A percentile compares a stretch with the other conserved stretches of the same genome.
Evolutionary conservation across 92 coral and sea anemone species (phyloP).

Genomic region (Porites divaricata): DNA sequence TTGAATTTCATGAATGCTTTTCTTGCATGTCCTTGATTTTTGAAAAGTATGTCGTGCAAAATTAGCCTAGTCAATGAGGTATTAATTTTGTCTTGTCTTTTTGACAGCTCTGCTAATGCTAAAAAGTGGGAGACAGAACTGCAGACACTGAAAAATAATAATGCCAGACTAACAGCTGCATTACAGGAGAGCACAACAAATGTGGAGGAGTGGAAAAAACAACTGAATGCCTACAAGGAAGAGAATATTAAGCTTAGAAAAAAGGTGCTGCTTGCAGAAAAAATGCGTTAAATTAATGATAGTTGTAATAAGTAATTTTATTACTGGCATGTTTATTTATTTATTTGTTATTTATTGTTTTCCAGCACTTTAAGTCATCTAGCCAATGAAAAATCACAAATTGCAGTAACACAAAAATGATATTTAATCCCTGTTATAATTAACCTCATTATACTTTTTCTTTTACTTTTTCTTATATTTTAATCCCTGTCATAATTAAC

Average conservation of each 20-base stretch:
- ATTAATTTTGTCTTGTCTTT: background rate
- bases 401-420: too few species aligned
- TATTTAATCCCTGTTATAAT: background rate
- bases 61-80: too few species aligned
- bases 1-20: too few species aligned
- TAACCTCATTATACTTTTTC: background rate
- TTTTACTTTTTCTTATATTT: too few species aligned
- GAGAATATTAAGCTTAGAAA: conserved; percentile 89
- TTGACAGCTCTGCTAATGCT: conserved; percentile 93
- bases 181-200: conserved; percentile 97
- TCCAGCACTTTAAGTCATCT: too few species aligned
- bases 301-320: too few species aligned
- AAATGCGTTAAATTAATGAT: too few species aligned
- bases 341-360: too few species aligned
- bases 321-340: too few species aligned
- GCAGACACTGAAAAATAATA: conserved; percentile 93
- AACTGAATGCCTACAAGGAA: conserved; percentile 92
- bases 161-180: conserved; percentile 97
- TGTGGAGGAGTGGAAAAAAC: conserved; percentile 99
- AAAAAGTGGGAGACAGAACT: conserved; percentile 99
- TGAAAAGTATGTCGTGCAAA: too few species aligned
- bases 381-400: too few species aligned
- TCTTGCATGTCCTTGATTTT: too few species aligned
- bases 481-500: background rate
- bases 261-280: conserved; percentile 58